Base-by-base conservation (phyloP, 1,140 invertebrate species). In the Anoplolepis gracilipes region DNA sequence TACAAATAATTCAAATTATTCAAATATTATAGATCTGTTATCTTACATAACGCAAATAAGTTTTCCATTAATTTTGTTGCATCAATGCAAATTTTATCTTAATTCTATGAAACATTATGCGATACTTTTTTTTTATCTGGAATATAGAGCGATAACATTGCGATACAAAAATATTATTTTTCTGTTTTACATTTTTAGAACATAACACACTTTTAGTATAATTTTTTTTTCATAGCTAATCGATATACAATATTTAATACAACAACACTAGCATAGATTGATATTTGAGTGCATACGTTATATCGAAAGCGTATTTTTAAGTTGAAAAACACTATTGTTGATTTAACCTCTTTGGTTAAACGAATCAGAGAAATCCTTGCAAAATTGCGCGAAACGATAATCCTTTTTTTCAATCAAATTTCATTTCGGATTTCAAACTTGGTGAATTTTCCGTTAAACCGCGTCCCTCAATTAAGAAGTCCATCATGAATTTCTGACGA, bases 351-450 rank as follows among this genome's bases (percentile, higher is more conserved):
- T 46, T 59, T n/a, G 19, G 16, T 2, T 36, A 81, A 72, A 42
- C 19, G 19, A 25, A 25, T 81, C 77, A 57, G 65, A 42, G 19
- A 73, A 82, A 73, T 82, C 55, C 49, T 57, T 57, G 39, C 25
- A 36, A 8, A 42, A 46, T 49, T 49, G 16, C 49, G 55, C 53
- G 28, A 59, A 59, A 82, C 53, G 67, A 59, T 82, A 82, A 82
- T 73, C 72, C 78, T n/a, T 53, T 82, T 82, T 73, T 73, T 72
- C 78, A 72, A 82, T 82, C 36, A 82, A 73, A 73, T 59, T 30
- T 25, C 19, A 61, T 59, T 30, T 25, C 10, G 36, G 10, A 70
- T 39, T 72, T 59, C 67, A 22, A 82, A 72, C 36, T 46, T 36
- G 33, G 33, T 57, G 55, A 46, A 33, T 42, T 82, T 28, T 22